Base-by-base conservation (phyloP, 2,797 vertebrate species). In the Pangasius macronema region DNA sequence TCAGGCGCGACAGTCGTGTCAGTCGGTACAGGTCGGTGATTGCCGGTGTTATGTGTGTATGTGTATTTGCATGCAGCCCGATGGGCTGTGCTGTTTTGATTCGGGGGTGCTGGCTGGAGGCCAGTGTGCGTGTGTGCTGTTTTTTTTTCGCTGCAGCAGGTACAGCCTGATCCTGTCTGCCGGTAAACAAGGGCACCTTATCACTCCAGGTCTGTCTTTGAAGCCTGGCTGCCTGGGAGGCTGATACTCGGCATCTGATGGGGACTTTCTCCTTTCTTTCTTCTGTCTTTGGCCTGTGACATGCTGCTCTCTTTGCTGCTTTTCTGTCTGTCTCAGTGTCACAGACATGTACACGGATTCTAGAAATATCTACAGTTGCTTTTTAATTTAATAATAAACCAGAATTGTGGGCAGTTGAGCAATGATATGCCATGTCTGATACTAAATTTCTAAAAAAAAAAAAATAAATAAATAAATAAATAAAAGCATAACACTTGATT, bases 181-280 rank as follows among this genome's bases (percentile, higher is more conserved):
- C 84, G 88, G 80, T 81, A 91, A 91, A 92, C 92, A 86, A 90
- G 89, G 88, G 86, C 91, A 87, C 92, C 91, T 93, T 87, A 88
- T 93, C 94, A 93, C 91, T 90, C 82, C 79, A 91, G 92, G 89
- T 91, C 85, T 90, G 55, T 86, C 88, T 91, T 85, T 84, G 84
- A 89, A 82, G 88, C 88, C 90, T 91, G 87, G 92, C 92, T 93
- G 92, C 89, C 92, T 94, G 86, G 91, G 93, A 94, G 90, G 93
- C 87, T 92, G 88, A 89, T 87, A 83, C 85, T 89, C 80, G 81
- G 68, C 84, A 87, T 84, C 85, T 79, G 82, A 88, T 82, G 82
- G 46, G 80, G 68, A 83, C 86, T 70, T 89, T 93, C 90, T 84
- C 30, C 18, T n/a, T 75, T 84, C 73, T 84, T 81, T 85, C 91